A percentile compares a stretch with the other conserved stretches of the same genome.
Conservation (phyloP, 1,140 invertebrate species). For the Stegodyphus dumicola region DNA sequence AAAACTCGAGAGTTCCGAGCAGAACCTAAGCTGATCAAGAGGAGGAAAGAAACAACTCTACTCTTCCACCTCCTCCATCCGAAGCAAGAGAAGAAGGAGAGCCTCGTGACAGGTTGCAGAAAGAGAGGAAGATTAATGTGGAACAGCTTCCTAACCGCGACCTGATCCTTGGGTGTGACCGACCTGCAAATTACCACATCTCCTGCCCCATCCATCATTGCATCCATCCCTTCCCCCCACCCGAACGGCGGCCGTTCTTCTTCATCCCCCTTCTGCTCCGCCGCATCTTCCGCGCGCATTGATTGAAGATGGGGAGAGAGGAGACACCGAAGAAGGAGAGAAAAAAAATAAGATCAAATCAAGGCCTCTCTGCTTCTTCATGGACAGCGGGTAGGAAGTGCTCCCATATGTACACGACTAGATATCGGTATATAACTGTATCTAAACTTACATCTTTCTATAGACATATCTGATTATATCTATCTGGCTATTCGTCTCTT, state of each 20-base stretch:
- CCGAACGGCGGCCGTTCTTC: background rate
- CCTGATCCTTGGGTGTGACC: constrained; percentile 58
- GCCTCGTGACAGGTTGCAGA: constrained; percentile 40
- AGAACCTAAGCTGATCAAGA: too few relatives aligned
- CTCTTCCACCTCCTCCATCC: too few relatives aligned
- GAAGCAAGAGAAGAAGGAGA: background rate
- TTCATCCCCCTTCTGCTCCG: background rate
- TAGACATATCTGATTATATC: too few relatives aligned
- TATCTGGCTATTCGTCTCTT: too few relatives aligned
- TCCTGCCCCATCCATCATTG: constrained; percentile 55
- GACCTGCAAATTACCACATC: constrained; percentile 60
- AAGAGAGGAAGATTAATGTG: constrained; percentile 58
- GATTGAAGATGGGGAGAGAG: background rate
- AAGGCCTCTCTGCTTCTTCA: too few relatives aligned
- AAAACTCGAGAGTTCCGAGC: too few relatives aligned
- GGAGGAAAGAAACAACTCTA: too few relatives aligned
- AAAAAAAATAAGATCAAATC: too few relatives aligned
- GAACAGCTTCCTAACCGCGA: constrained; percentile 59
- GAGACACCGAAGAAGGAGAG: background rate
- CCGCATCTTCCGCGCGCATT: background rate
- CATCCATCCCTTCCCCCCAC: background rate
- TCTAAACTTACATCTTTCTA: too few relatives aligned
- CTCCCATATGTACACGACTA: too few relatives aligned
- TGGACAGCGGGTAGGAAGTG: too few relatives aligned
- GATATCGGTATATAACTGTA: too few relatives aligned